Base-by-base conservation (phyloP, 2,888 invertebrate species). In the Acrobasis suavella region DNA sequence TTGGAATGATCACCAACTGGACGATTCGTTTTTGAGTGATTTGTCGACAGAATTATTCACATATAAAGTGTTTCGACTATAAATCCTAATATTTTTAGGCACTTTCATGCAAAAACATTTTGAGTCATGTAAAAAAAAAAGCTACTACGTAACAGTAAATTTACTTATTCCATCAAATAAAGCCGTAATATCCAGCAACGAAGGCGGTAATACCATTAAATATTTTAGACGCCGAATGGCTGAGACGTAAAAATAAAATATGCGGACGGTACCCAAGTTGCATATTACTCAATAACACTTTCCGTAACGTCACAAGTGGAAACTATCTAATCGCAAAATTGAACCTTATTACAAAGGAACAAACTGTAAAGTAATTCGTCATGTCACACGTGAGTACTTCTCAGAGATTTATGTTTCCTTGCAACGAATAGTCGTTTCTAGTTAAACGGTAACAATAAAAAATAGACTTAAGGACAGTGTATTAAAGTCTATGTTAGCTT, bases 181-280 rank as follows among this genome's bases (percentile, higher is more conserved):
- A 46, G 46, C 46, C 46, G 14, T 46, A 46, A 46, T 46, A 46
- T 46, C 46, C n/a, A 7, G 46, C 46, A 16, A 38, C 0, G 12
- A 49, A 50, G 37, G 59, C 9, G 66, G 66, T 62, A 72, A 68
- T 73, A 69, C 68, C 63, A 50, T 65, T 39, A 42, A 58, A 58
- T 58, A 58, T 58, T 22, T 58, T 14, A 5, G 51, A 39, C 59
- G n/a, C 38, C 16, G 42, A 60, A 55, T 62, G 15, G 12, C 32
- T 15, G 12, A 50, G 32, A 50, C 52, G 16, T 56, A 65, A 68
- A 65, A 63, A 63, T 67, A 67, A 42, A 67, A 66, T 65, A 64
- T 75, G 73, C 69, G 65, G 66, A 73, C 76, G 68, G 61, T 76
- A 73, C 70, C 64, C 60, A 66, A 70, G 17, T 55, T 38, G 55